phyloP scores from a whole-genome alignment of 2,888 invertebrate species.

The Hypomecis punctinalis region DNA sequence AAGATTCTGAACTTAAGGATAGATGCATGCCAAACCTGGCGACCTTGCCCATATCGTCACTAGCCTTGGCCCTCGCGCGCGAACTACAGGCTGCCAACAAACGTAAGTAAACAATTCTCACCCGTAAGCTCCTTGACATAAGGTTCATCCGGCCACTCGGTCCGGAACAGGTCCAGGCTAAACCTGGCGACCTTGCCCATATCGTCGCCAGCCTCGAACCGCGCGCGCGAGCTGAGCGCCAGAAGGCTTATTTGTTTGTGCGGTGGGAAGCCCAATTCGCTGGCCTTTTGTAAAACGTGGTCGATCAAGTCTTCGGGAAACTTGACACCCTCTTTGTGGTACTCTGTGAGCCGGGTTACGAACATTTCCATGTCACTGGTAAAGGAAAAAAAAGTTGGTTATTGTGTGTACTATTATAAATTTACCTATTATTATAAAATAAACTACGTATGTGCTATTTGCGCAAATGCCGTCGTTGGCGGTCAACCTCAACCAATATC shows the following conservation, averaged over 20 bases:
- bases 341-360: slow-evolving; percentile 58
- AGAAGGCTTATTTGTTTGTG: slow-evolving; percentile 65
- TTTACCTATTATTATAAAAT: no score
- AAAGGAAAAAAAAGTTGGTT: slow-evolving; percentile 8
- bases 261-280: slow-evolving; percentile 56
- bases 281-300: slow-evolving; percentile 50
- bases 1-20: slow-evolving; percentile 50
- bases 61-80: no score
- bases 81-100: no score
- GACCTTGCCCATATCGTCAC: slow-evolving; percentile 47
- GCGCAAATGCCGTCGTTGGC: no score
- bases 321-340: slow-evolving; percentile 66
- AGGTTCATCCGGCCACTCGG: slow-evolving; percentile 60
- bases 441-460: no score
- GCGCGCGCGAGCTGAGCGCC: slow-evolving; percentile 53
- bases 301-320: slow-evolving; percentile 61
- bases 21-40: slow-evolving; percentile 61
- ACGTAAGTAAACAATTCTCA: slow-evolving; percentile 44
- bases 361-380: slow-evolving; percentile 61
- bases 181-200: slow-evolving; percentile 59
- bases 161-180: slow-evolving; percentile 59
- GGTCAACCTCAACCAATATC: no score
- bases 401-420: background rate
- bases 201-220: slow-evolving; percentile 49
- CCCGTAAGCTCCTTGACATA: slow-evolving; percentile 57